Base-by-base conservation (phyloP, 2,888 invertebrate genomes). In the Drosophila emarginata region DNA sequence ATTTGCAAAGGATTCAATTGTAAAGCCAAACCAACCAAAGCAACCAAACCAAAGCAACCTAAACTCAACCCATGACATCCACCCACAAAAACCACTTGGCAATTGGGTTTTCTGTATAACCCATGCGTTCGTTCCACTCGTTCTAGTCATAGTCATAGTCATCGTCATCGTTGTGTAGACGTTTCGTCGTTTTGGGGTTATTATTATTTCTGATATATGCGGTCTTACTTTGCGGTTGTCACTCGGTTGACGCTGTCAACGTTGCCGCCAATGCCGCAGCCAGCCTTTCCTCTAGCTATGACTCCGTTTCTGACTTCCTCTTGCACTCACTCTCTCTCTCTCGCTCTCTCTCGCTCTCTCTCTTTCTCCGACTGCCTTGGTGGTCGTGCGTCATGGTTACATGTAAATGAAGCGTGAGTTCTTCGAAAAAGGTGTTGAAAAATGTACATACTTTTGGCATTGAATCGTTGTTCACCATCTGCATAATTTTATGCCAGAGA, bases 351-450 rank as follows among this genome's bases (percentile, higher is more conserved):
- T 54, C 11, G 28, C 54, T 6, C 14, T 52, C 39, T 21, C 65
- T n/a, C 11, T 51, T 14, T 57, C 51, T 5, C 21, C 51, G 64
- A 52, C 67, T 45, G 64, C 63, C 45, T 64, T 64, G 78, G 69
- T 72, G 74, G 77, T 74, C 78, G 57, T 53, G 74, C 75, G 72
- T 74, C 82, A 80, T 81, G 79, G 87, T 72, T 86, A 80, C 81
- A 89, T 89, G 88, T 89, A 89, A 89, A 89, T 89, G 88, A 82
- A 85, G 89, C 89, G 79, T 89, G 83, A 87, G 87, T 72, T 87
- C 74, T 37, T 72, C 78, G 77, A 88, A 89, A 88, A 89, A 89
- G 89, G 89, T 89, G 89, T 89, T 85, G 85, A 88, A 85, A 87
- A 77, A 75, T 77, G 78, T 61, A 45, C 52, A 11, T 28, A 32